These are phyloP conservation scores for Pseudomyrmex sp. DNA, from an alignment of 1,140 invertebrate species.

Conservation along the genomic window DNA sequence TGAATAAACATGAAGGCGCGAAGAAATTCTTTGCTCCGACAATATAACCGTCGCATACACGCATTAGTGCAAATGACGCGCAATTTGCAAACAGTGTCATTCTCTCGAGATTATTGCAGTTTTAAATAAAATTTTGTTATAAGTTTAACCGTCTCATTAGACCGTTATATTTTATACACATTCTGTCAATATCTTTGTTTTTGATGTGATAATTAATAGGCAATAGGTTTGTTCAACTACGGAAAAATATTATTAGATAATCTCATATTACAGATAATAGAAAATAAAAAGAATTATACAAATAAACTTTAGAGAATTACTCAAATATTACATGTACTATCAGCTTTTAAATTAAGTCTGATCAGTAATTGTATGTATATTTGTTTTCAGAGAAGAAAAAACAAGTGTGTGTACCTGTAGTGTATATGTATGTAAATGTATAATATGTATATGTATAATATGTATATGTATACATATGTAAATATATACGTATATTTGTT, in stretches of 20 bases:
- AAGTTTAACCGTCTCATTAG: background rate
- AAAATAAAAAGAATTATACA: background rate
- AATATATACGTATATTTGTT: too few species aligned
- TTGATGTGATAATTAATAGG: background rate
- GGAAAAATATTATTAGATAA: background rate
- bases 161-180: background rate
- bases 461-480: too few species aligned
- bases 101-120: conserved; percentile 34
- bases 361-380: background rate
- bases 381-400: too few species aligned
- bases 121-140: conserved; percentile 28
- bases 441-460: too few species aligned
- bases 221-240: background rate
- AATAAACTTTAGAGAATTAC: conserved; percentile 19
- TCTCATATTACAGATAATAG: conserved; percentile 1
- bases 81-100: conserved; percentile 44
- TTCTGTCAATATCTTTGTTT: conserved; percentile 11
- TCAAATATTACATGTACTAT: background rate
- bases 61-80: conserved; percentile 52
- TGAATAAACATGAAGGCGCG: conserved; percentile 58
- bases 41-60: conserved; percentile 32
- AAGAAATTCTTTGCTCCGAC: conserved; percentile 35
- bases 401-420: too few species aligned
- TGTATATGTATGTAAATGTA: too few species aligned
- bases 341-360: conserved; percentile 5